Evolutionary conservation across 2,888 invertebrate species (phyloP), one percentile per base, ranked within the genome.

Genomic region (Phania funesta): DNA sequence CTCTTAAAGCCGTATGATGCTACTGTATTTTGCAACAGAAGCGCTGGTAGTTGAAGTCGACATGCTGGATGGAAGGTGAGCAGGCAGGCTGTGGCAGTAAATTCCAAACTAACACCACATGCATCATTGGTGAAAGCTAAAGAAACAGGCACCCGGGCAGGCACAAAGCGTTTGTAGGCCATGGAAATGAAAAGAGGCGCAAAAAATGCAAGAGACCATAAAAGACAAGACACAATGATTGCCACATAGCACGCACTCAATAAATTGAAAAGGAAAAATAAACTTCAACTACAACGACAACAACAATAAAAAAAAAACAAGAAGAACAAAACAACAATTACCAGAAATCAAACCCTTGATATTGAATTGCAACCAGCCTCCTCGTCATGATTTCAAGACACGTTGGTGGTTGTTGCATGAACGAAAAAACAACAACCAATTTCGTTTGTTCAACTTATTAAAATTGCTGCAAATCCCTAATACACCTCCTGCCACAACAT

Each of bases 161-260:
- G 24, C 32, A 76, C 24, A 32, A 60, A 18, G 32, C 60, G 41
- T 68, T 76, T 76, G 52, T 76, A 68, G 76, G 68, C 76, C 68
- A 64, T 65, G 20, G n/a, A 70, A 58, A 64, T 50, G 52, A 52
- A 64, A 60, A 48, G 35, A 52, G 38, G 48, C 46, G 18, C 16
- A 22, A 38, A 64, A 32, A 70, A 62, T 38, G 29, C 22, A n/a
- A 38, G 20, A 54, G 48, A 62, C 67, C 56, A 70, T 70, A 50
- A 74, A 73, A 68, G 84, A 74, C 81, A 78, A 71, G 60, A 75
- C 78, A 82, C 84, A 84, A 83, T 85, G 85, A 86, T 86, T 86
- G 83, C 83, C 83, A 83, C 84, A 84, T 80, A 84, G 86, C 86
- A 86, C 86, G 86, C 86, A 86, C 86, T 82, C 74, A 52, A 70